Evolutionary conservation across 2,113 vertebrate genomes (phyloP), one percentile per base, ranked within the genome.

Genomic region (Aix galericulata): DNA sequence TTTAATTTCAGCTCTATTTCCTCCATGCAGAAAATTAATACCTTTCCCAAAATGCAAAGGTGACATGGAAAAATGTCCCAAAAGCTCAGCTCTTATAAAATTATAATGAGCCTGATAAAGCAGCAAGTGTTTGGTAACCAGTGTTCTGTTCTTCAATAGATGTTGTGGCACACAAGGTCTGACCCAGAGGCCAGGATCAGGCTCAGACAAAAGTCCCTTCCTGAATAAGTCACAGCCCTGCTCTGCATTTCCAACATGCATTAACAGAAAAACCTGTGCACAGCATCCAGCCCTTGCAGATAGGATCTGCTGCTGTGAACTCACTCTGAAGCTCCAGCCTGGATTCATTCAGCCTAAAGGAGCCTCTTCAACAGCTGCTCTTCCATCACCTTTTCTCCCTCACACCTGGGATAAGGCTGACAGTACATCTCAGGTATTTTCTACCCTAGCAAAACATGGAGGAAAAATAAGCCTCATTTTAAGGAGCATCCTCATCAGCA

Each of bases 91-190:
- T 82, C 44, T 86, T 80, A 8, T 6, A 66, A n/a, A 74, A 34
- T 26, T 21, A 36, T 22, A 75, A 2, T 9, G 34, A 83, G 16
- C 14, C 10, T 17, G 80, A 38, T 32, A 75, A 60, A 86, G 29
- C 32, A 86, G 48, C 5, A 20, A 71, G 14, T 15, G 7, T 50
- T 34, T 38, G 40, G 21, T 38, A 68, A 20, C 38, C 0, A 13
- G 72, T 55, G 38, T 42, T 34, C 52, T 55, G 8, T 3, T 59
- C 74, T 59, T 56, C 62, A 59, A 10, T 1, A 53, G 62, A 38
- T 31, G 21, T 5, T 1, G 0, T 26, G 38, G 34, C 32, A 17
- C 3, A 1, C 17, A 48, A 2, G 1, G 1, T 27, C 62, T 60
- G 38, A 76, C 42, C 17, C 25, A 16, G 42, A 52, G 38, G 5